Evolutionary conservation across 1,140 invertebrate species (phyloP).

Genomic region (Drosophila pectinifera): DNA sequence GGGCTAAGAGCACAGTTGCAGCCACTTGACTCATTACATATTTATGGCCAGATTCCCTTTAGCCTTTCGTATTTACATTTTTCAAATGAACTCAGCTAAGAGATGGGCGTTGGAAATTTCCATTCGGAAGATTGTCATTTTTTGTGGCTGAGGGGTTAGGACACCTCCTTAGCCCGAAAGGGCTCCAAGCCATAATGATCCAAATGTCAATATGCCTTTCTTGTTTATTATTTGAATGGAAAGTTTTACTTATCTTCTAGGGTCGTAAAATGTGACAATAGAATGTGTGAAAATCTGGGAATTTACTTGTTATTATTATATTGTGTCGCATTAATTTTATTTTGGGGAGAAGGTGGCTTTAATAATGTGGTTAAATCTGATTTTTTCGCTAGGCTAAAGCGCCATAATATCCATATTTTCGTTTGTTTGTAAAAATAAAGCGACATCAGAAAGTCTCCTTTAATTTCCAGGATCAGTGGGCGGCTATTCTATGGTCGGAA

Average conservation of each 20-base stretch:
- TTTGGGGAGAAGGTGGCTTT: background rate
- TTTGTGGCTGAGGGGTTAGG: background rate
- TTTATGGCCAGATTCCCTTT: slow-evolving; percentile 23
- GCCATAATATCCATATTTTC: too few relatives aligned
- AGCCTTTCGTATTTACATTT: slow-evolving; percentile 32
- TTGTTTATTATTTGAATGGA: slow-evolving; percentile 9
- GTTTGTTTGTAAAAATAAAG: too few relatives aligned
- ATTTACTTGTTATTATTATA: slow-evolving; percentile 1
- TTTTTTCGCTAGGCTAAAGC: too few relatives aligned
- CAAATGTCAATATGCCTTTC: slow-evolving; percentile 20
- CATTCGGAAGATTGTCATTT: slow-evolving; percentile 33
- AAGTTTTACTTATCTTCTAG: slow-evolving; percentile 23
- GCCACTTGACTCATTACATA: slow-evolving; percentile 54
- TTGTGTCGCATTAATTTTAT: background rate
- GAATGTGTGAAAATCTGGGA: slow-evolving; percentile 7
- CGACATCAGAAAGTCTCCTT: background rate
- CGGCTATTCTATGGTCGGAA: background rate
- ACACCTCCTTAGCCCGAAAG: slow-evolving; percentile 4
- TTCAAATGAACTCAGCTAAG: slow-evolving; percentile 33
- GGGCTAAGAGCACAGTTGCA: background rate
- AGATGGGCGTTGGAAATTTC: slow-evolving; percentile 25
- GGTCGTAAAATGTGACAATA: slow-evolving; percentile 7
- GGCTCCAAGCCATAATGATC: slow-evolving; percentile 1
- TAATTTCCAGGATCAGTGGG: background rate
- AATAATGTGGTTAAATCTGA: background rate